These are phyloP conservation scores for Eptesicus fuscus DNA, from an alignment of 2,113 vertebrate genomes.

Conservation along the genomic window DNA sequence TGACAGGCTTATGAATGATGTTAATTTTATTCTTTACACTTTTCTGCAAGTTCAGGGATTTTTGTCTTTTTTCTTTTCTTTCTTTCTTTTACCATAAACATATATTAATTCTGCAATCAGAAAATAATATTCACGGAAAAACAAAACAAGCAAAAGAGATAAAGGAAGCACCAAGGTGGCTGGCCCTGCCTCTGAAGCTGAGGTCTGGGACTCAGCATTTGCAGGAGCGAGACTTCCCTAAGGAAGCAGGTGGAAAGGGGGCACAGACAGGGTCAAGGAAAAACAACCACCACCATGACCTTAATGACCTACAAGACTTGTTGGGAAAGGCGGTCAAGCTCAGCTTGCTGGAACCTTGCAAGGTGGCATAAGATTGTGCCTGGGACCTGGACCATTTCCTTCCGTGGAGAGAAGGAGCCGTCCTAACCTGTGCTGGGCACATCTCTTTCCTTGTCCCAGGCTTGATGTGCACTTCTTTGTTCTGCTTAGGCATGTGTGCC, in stretches of 20 bases:
- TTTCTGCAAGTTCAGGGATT: background rate
- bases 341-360: background rate
- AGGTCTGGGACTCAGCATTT: no score
- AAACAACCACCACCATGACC: background rate
- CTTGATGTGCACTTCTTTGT: background rate
- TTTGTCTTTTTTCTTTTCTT: background rate
- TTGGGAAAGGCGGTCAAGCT: background rate
- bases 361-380: rapidly evolving
- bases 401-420: background rate
- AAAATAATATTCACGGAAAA: background rate
- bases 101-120: background rate
- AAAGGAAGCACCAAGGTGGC: background rate
- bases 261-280: no score
- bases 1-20: background rate
- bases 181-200: no score
- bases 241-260: background rate
- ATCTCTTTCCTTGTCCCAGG: background rate
- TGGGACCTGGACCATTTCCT: background rate
- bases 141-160: background rate
- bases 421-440: background rate
- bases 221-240: background rate
- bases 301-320: no score
- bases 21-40: background rate
- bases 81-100: background rate
- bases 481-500: background rate